Percentiles rank a stretch among this genome's conserved stretches.
These are phyloP conservation scores for Phymorhynchus buccinoides DNA, from an alignment of 1,140 invertebrate genomes.

Conservation along the genomic window DNA sequence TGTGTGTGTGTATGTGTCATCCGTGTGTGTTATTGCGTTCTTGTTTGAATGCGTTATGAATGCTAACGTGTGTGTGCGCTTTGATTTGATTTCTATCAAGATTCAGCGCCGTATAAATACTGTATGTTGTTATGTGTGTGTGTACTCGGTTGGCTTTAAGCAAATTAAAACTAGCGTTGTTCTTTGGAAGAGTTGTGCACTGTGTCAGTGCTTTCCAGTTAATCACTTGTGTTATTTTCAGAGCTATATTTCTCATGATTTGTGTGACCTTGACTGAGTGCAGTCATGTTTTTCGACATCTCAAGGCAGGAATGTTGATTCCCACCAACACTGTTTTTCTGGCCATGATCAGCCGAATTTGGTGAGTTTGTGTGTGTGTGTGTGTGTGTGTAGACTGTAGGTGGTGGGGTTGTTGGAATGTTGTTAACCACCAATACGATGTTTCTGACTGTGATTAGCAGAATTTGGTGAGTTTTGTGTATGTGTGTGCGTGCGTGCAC, in stretches of 20 bases:
- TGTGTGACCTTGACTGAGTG: not conserved
- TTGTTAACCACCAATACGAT: not conserved
- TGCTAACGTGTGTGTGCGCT: too few relatives aligned
- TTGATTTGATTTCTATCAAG: too few relatives aligned
- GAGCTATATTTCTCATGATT: not conserved
- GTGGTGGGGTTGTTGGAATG: not conserved
- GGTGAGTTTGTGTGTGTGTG: conserved; percentile 10
- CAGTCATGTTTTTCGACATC: conserved; percentile 23
- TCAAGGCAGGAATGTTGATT: conserved; percentile 6
- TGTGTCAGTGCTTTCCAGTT: too few relatives aligned
- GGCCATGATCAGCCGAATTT: conserved; percentile 11
- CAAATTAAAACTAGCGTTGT: too few relatives aligned
- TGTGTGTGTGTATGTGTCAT: too few relatives aligned
- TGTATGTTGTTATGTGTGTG: too few relatives aligned
- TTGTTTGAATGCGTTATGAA: too few relatives aligned
- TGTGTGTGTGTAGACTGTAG: not conserved
- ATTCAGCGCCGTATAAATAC: too few relatives aligned
- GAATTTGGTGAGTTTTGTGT: not conserved
- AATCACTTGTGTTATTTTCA: too few relatives aligned
- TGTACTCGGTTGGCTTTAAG: too few relatives aligned
- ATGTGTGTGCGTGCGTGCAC: not conserved
- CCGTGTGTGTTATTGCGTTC: too few relatives aligned
- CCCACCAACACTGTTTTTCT: conserved; percentile 11
- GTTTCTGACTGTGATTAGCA: not conserved
- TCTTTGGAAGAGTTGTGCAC: too few relatives aligned